Evolutionary conservation across 2,113 vertebrate genomes (phyloP), one percentile per base, ranked within the genome.

Genomic region (Fukomys damarensis): DNA sequence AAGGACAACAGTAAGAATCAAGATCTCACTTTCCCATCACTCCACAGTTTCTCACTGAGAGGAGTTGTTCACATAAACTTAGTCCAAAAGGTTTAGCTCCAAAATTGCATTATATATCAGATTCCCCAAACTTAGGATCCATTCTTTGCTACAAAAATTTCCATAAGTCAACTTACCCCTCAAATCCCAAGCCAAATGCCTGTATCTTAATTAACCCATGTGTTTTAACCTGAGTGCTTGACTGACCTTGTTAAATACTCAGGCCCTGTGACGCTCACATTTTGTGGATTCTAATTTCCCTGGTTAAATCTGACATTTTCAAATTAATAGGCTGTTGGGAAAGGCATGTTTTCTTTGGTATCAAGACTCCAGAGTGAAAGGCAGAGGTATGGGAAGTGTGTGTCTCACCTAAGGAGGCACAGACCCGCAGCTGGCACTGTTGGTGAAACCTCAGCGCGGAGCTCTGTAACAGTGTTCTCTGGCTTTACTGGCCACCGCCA

Each of bases 261-360:
- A 79, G 68, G 89, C 12, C 54, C 95, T 86, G 79, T 65, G 95
- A 74, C 96, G 84, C 92, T 82, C 96, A 96, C 95, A 83, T 88
- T 88, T 93, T 56, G 80, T 54, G 76, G 10, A 96, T 83, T 97
- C 91, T 97, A 86, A 87, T 96, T 97, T 96, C 54, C 93, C 16
- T 81, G 54, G 19, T 95, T 97, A 77, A 86, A 85, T 35, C 91
- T 91, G 66, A 80, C 93, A 59, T 80, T 96, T 95, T 94, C 68
- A 80, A 96, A 97, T 98, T 90, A 93, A 58, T 43, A 86, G 22
- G 13, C 61, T 80, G 10, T 12, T 3, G 63, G 90, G 91, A 96
- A 66, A 61, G 54, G 84, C 46, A 16, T 96, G 95, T 77, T 86
- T 86, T 95, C 96, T 98, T 88, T 59, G 88, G 30, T 49, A 91